These are phyloP conservation scores for Ceuthmochares aereus DNA, from an alignment of 2,113 vertebrate species.

Conservation along the genomic window DNA sequence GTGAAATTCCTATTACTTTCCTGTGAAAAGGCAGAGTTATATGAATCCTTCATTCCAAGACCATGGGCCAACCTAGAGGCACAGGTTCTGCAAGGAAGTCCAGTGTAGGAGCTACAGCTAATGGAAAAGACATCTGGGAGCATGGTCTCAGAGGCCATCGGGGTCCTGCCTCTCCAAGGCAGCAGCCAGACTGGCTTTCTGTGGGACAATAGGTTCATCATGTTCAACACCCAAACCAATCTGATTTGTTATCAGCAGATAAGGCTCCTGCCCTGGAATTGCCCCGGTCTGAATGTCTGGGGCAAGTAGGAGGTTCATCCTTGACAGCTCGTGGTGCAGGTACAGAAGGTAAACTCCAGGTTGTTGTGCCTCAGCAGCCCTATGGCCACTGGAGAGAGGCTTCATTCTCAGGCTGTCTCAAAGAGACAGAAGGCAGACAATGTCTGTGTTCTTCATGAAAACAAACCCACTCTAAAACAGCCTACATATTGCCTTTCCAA, in stretches of 20 bases:
- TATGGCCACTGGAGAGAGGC: not conserved
- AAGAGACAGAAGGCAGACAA: not conserved
- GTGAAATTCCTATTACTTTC: not conserved
- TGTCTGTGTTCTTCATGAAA: not conserved
- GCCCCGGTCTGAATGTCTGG: not conserved
- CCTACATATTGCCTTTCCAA: not conserved
- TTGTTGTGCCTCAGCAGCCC: not conserved
- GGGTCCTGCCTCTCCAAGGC: not conserved
- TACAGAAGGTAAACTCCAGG: fast-evolving
- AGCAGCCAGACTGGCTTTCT: not conserved
- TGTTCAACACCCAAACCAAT: not conserved
- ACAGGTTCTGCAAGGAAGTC: not conserved
- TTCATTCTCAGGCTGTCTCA: not conserved
- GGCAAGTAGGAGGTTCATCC: not conserved
- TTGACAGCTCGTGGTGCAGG: fast-evolving
- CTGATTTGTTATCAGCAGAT: not conserved
- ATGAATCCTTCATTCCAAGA: not conserved
- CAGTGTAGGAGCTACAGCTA: not conserved
- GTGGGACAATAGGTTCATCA: not conserved
- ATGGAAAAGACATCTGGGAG: not conserved
- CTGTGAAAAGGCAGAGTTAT: not conserved
- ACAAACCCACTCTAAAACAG: not conserved
- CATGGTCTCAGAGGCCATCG: not conserved
- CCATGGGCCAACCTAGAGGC: not conserved
- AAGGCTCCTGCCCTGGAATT: not conserved